These are phyloP conservation scores for Trichoplusia ni DNA, from an alignment of 1,140 invertebrate genomes.

Conservation along the genomic window DNA sequence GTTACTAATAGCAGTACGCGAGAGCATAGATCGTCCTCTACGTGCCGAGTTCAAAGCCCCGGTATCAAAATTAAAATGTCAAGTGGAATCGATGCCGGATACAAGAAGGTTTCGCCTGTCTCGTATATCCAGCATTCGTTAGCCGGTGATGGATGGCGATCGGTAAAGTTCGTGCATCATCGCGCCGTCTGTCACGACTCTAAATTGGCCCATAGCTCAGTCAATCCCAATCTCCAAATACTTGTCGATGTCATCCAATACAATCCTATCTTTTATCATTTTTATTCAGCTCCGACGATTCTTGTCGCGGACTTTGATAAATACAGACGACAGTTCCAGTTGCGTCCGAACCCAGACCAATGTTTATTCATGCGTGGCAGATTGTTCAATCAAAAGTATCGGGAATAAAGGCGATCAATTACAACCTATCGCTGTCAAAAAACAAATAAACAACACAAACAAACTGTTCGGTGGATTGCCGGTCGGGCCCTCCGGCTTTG, in stretches of 20 bases:
- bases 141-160: conserved; percentile 54
- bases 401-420: too few relatives aligned
- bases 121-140: conserved; percentile 61
- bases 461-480: too few relatives aligned
- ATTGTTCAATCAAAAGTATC: too few relatives aligned
- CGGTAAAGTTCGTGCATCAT: conserved; percentile 40
- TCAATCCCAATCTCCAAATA: conserved; percentile 18
- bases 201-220: conserved; percentile 34
- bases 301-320: neutral
- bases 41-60: conserved; percentile 1
- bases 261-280: conserved; percentile 14
- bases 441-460: too few relatives aligned
- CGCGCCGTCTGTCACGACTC: conserved; percentile 28
- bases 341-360: too few relatives aligned
- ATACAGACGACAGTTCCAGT: too few relatives aligned
- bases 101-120: conserved; percentile 45
- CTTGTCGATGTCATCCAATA: conserved; percentile 9
- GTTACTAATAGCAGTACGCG: neutral
- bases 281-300: neutral
- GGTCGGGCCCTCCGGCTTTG: too few relatives aligned
- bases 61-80: conserved; percentile 29
- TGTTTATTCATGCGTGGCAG: too few relatives aligned
- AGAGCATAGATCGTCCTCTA: neutral
- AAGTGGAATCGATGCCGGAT: conserved; percentile 37
- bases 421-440: too few relatives aligned